Conservation (phyloP, 2,888 invertebrate genomes). For the Mylabris sibirica region DNA sequence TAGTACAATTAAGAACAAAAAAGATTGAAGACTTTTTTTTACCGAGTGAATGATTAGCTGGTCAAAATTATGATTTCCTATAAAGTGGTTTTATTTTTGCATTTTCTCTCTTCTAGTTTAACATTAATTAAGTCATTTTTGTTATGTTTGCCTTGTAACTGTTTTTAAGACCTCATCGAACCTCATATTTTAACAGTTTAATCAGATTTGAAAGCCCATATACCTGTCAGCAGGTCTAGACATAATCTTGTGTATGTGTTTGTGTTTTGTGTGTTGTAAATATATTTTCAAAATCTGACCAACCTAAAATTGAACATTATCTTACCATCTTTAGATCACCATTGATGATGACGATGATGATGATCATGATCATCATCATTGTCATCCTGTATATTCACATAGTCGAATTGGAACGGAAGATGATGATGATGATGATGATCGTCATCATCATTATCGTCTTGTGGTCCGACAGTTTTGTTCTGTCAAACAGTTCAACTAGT, state of each 20-base stretch:
- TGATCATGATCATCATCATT: background rate
- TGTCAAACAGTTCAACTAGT: conserved; percentile 42
- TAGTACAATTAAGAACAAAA: too few species aligned
- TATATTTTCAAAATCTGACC: conserved; percentile 2
- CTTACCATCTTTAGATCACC: background rate
- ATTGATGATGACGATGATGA: background rate
- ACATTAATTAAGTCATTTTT: conserved; percentile 1
- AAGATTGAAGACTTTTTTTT: too few species aligned
- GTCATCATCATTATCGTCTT: conserved; percentile 15
- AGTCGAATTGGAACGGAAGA: conserved; percentile 35
- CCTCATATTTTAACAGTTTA: conserved; percentile 3
- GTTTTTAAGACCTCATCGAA: background rate
- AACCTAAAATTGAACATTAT: background rate
- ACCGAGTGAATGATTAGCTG: too few species aligned
- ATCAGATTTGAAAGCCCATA: background rate
- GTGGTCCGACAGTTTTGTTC: conserved; percentile 42
- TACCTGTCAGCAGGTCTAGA: conserved; percentile 12
- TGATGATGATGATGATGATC: background rate
- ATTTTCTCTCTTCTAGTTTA: background rate
- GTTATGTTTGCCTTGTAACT: background rate
- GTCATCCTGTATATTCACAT: background rate
- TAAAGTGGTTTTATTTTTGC: too few species aligned
- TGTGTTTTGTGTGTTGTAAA: background rate
- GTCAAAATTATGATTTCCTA: too few species aligned
- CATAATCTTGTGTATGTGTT: background rate